phyloP scores from a whole-genome alignment of 1,140 invertebrate species.

The Zaprionus lachaisei region DNA sequence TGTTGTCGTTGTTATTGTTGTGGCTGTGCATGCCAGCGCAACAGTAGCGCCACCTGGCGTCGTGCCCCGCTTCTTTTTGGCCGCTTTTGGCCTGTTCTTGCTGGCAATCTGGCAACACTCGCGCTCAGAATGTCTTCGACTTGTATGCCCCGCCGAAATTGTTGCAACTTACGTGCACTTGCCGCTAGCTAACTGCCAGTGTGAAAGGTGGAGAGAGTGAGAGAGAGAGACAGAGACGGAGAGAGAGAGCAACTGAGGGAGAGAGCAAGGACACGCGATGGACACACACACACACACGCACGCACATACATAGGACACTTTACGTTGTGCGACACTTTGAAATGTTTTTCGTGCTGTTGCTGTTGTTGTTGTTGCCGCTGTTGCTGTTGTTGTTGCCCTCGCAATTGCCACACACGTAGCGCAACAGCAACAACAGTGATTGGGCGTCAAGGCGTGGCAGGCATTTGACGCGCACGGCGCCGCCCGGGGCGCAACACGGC shows the following conservation, averaged over 20 bases:
- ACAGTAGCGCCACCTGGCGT: slow-evolving; percentile 38
- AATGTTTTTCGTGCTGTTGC: slow-evolving; percentile 48
- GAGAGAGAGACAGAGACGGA: slow-evolving; percentile 6
- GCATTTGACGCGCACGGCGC: slow-evolving; percentile 20
- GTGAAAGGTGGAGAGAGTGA: slow-evolving; percentile 6
- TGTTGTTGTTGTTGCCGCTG: slow-evolving; percentile 29
- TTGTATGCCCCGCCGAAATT: slow-evolving; percentile 28
- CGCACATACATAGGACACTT: slow-evolving; percentile 15
- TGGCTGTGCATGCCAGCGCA: slow-evolving; percentile 36
- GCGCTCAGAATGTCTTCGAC: slow-evolving; percentile 32
- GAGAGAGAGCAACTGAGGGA: not conserved
- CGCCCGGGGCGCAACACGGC: slow-evolving; percentile 30
- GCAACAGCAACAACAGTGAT: slow-evolving; percentile 28
- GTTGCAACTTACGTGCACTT: slow-evolving; percentile 72
- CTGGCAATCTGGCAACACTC: slow-evolving; percentile 43
- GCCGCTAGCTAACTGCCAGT: slow-evolving; percentile 50
- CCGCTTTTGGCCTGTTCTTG: slow-evolving; percentile 20
- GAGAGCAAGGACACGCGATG: slow-evolving; percentile 67
- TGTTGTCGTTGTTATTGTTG: slow-evolving; percentile 8
- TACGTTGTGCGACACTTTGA: slow-evolving; percentile 62
- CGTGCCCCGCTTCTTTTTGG: slow-evolving; percentile 7
- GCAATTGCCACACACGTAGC: slow-evolving; percentile 41
- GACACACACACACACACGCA: slow-evolving; percentile 33
- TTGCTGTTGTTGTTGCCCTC: slow-evolving; percentile 45
- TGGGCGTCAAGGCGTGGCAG: slow-evolving; percentile 45